Evolutionary conservation across 2,888 invertebrate genomes (phyloP).

Genomic region (Polylopha cassiicola): DNA sequence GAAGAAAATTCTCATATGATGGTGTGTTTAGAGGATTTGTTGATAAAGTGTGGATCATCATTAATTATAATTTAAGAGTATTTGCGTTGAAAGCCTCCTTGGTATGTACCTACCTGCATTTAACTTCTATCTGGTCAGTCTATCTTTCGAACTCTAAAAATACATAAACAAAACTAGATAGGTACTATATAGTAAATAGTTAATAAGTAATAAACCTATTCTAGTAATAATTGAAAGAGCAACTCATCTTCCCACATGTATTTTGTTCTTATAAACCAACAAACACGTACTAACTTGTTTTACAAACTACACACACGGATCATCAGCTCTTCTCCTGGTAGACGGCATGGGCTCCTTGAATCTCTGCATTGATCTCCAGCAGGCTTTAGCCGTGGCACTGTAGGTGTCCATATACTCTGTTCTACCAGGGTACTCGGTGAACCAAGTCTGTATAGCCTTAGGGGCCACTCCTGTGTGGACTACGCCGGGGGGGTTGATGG

Average conservation of each 20-base stretch:
- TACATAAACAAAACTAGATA: too few species aligned
- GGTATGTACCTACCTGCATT: too few species aligned
- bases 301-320: conserved; percentile 59
- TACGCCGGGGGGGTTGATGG: conserved; percentile 68
- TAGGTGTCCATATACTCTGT: conserved; percentile 80
- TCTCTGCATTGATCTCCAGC: conserved; percentile 79
- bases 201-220: too few species aligned
- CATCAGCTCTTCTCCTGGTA: conserved; percentile 76
- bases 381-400: conserved; percentile 77
- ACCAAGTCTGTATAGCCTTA: conserved; percentile 70
- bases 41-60: too few species aligned
- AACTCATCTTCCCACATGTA: conserved; percentile 50
- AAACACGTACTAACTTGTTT: conserved; percentile 2
- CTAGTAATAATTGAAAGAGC: conserved; percentile 25
- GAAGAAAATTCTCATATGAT: too few species aligned
- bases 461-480: conserved; percentile 66
- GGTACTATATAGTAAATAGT: too few species aligned
- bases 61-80: too few species aligned
- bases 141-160: too few species aligned
- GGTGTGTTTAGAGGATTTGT: too few species aligned
- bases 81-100: too few species aligned
- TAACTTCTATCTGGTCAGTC: too few species aligned
- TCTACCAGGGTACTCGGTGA: conserved; percentile 74
- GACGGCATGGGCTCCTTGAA: conserved; percentile 80
- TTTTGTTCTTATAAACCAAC: conserved; percentile 16